A percentile compares a stretch with the other conserved stretches of the same genome.
Conservation (phyloP, 2,888 invertebrate genomes). For the Epinotia brunnichana region DNA sequence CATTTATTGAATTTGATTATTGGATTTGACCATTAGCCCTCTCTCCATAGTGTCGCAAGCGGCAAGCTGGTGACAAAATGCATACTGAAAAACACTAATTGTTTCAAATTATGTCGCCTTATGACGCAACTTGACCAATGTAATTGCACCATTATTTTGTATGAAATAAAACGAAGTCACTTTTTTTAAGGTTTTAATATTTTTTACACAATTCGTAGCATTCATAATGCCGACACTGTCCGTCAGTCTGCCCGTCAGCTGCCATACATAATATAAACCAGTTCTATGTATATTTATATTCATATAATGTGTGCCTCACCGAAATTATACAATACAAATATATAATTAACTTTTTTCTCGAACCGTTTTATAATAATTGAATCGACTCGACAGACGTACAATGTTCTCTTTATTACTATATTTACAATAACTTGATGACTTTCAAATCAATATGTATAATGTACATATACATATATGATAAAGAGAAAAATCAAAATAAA, state of each 20-base stretch:
- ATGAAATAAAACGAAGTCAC: conserved; percentile 70
- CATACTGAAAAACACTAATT: neutral
- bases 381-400: conserved; percentile 69
- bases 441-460: conserved; percentile 79
- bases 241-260: conserved; percentile 73
- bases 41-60: no score
- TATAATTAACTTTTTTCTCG: conserved; percentile 68
- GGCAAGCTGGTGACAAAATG: no score
- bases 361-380: conserved; percentile 56
- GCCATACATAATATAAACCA: conserved; percentile 64
- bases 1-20: no score
- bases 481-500: conserved; percentile 83
- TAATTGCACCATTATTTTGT: neutral
- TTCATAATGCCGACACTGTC: conserved; percentile 83
- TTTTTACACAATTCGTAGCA: conserved; percentile 85
- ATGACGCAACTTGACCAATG: neutral
- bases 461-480: conserved; percentile 80
- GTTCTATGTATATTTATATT: conserved; percentile 62
- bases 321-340: conserved; percentile 80
- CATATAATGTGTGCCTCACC: conserved; percentile 65
- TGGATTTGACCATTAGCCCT: no score
- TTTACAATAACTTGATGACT: conserved; percentile 81
- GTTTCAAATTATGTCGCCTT: neutral
- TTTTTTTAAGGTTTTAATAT: conserved; percentile 84
- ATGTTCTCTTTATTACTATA: conserved; percentile 74